Base-by-base conservation (phyloP, 2,113 vertebrate species). In the Sinosuthora webbiana region DNA sequence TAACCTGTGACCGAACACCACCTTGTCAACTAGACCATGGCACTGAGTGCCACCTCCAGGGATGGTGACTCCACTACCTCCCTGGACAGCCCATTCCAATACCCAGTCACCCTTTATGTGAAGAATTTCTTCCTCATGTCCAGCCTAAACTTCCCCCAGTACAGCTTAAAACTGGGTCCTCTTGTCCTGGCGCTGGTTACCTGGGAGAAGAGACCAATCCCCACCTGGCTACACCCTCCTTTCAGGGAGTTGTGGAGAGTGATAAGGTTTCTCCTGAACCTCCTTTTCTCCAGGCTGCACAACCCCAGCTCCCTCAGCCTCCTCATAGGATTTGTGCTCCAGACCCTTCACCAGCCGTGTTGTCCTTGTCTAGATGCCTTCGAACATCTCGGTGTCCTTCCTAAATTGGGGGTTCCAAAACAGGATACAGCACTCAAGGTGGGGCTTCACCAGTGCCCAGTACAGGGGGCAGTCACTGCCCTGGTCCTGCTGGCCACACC, bases 371-470 rank as follows among this genome's bases (percentile, higher is more conserved):
- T 77, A 27, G 27, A 77, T 44, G 14, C 6, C 18, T 52, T 52
- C 2, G 1, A 52, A 11, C 9, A 22, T 59, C 53, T 44, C 21
- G 1, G 0, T 31, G 35, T 37, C 45, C 33, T 52, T 52, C 53
- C 33, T 37, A 5, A 52, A 33, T 1, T 37, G 22, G 8, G 11
- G 21, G 22, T 7, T 3, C 23, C 55, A 45, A 18, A 77, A 23
- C 18, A 27, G 53, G 39, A 37, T 53, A 37, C 37, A 27, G 63
- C 53, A 68, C 37, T 77, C 33, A 22, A 33, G 17, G 27, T 76
- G 37, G 0, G 1, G 22, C 45, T 33, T 68, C 27, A 11, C 37
- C 37, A 71, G 15, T 77, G 27, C 63, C 0, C 1, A 68, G 37
- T 44, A 22, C 17, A 44, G 37, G 44, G 44, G 8, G 22, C 16